These are phyloP conservation scores for Branchellion lobata DNA, from an alignment of 2,888 invertebrate species.

Conservation along the genomic window DNA sequence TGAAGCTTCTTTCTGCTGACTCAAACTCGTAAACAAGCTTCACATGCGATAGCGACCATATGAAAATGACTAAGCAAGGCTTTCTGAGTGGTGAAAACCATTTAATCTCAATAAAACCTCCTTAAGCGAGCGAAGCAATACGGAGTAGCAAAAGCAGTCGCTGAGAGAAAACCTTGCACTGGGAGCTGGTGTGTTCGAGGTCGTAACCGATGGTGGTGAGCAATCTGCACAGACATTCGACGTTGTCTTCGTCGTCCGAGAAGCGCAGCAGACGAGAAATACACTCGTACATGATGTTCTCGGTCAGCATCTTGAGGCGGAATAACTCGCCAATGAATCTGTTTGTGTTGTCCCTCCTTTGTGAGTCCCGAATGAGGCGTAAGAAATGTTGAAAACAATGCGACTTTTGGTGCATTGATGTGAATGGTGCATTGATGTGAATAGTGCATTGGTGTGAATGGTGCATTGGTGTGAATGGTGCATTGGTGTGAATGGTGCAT, in stretches of 20 bases:
- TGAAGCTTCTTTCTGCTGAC: too few relatives aligned
- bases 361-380: not conserved
- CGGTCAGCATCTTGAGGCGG: constrained; percentile 83
- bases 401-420: too few relatives aligned
- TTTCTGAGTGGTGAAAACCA: not conserved
- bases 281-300: constrained; percentile 83
- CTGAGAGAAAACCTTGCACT: constrained; percentile 51
- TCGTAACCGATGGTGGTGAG: constrained; percentile 86
- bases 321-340: constrained; percentile 83
- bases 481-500: not conserved
- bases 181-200: constrained; percentile 66
- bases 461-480: not conserved
- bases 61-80: too few relatives aligned
- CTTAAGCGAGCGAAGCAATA: too few relatives aligned
- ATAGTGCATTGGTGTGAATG: not conserved
- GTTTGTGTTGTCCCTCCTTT: not conserved
- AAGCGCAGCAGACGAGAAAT: constrained; percentile 75
- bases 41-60: too few relatives aligned
- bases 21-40: too few relatives aligned
- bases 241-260: constrained; percentile 78
- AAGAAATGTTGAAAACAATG: not conserved
- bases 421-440: not conserved
- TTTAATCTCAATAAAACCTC: not conserved
- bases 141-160: too few relatives aligned
- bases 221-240: constrained; percentile 89